Evolutionary conservation across 2,888 invertebrate species (phyloP), one percentile per base, ranked within the genome.

Genomic region (Trichogramma dendrolimi): DNA sequence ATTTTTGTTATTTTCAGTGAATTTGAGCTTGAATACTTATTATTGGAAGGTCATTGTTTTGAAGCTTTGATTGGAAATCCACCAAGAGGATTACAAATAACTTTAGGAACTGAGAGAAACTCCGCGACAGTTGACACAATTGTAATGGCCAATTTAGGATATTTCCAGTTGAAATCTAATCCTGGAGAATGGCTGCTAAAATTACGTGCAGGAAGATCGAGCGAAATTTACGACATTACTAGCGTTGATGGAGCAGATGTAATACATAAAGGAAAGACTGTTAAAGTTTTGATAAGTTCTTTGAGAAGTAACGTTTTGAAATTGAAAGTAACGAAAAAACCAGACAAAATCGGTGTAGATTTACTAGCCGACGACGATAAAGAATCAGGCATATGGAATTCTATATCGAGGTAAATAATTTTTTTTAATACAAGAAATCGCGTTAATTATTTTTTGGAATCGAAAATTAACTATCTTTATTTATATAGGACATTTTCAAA

Each of bases 91-190:
- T 83, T 99, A n/a, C 99, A 99, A 81, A 90, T 99, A 63, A 91
- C 92, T 4, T 82, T 99, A 55, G 96, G 96, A 51, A 92, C 94
- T 0, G 86, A 89, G 65, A 84, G 83, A n/a, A 82, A 86, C 62
- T 89, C 91, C 0, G 86, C 89, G 5, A 84, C 88, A 68, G 91
- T 93, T 70, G 99, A 99, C 80, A 99, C 99, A 14, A 98, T 98
- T 70, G 98, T 99, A n/a, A 99, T 99, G 99, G 98, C 98, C 5
- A 99, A 99, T 81, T 84, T 99, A 70, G 99, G 99, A 10, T 99
- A 99, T 81, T 98, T 99, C 83, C 95, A 96, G 81, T 82, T 99
- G 42, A 98, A 98, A 81, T 98, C 98, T 0, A 95, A 93, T 79
- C 98, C 99, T 1, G 99, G 99, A 1, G 92, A 94, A 7, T 99